phyloP scores from a whole-genome alignment of 2,797 vertebrate species.

The Onychomys torridus region DNA sequence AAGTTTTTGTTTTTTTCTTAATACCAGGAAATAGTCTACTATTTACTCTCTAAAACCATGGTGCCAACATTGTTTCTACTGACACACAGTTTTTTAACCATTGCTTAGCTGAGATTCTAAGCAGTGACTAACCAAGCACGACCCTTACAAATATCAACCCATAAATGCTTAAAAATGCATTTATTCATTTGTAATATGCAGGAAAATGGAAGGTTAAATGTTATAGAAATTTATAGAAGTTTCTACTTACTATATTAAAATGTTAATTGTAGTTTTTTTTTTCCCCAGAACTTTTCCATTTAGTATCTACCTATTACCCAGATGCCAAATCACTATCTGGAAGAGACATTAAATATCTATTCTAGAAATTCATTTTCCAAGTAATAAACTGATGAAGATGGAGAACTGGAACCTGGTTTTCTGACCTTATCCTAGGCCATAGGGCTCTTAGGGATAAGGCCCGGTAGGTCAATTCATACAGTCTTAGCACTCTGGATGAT shows the following conservation, averaged over 20 bases:
- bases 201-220: slow-evolving; percentile 14
- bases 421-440: background rate
- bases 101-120: background rate
- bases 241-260: background rate
- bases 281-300: background rate
- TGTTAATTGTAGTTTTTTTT: background rate
- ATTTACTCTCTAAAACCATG: slow-evolving; percentile 38
- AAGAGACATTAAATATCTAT: slow-evolving; percentile 34
- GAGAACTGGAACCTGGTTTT: background rate
- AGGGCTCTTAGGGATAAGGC: background rate
- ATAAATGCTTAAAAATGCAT: background rate
- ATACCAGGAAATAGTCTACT: slow-evolving; percentile 23
- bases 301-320: background rate
- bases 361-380: slow-evolving; percentile 23
- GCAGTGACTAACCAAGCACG: background rate
- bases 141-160: background rate
- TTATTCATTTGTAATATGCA: background rate
- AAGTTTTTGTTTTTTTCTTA: slow-evolving; percentile 1
- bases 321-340: slow-evolving; percentile 19
- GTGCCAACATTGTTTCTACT: background rate
- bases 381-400: background rate
- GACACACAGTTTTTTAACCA: slow-evolving; percentile 17
- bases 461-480: background rate
- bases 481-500: background rate
- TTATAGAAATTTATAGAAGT: slow-evolving; percentile 15